Base-by-base conservation (phyloP, 2,797 vertebrate genomes). In the Myotis pilosus region DNA sequence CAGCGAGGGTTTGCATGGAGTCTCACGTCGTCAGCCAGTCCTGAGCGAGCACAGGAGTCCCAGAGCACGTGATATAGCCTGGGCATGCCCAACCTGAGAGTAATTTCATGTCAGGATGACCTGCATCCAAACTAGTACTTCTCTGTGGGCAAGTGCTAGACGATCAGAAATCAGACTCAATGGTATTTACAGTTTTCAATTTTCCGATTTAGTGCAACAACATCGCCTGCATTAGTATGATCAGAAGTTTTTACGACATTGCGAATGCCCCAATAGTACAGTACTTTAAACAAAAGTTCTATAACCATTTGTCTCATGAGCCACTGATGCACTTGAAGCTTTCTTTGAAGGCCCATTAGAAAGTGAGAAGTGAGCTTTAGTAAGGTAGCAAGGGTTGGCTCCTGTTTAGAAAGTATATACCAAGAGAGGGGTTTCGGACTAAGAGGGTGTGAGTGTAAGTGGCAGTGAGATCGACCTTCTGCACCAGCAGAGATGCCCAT, bases 201-300 rank as follows among this genome's bases (percentile, higher is more conserved):
- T 90, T 90, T 89, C 60, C 60, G 49, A 79, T 71, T 81, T 53
- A 71, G 38, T 20, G 12, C n/a, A 30, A 86, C 47, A 13, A 19
- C 68, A 44, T 41, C 71, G 60, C 9, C 17, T 28, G 7, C 1
- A 71, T 23, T 51, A 38, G 71, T 28, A 72, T 64, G 22, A 41
- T 28, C 4, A 88, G 25, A 90, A 57, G 47, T 87, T 94, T 94
- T 78, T 74, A 57, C 3, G 71, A 92, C 84, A n/a, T 13, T 87
- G 44, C 28, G 38, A 85, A 69, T 84, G 33, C 2, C 47, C 38
- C 69, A 20, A 51, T 33, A 22, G 3, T 12, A 33, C 72, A 23
- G 71, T 5, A 8, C 47, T 94, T 85, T 91, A 74, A 90, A 75
- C n/a, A 23, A 86, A 86, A 91, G 19, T 60, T 68, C 47, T 95